Percentiles rank a stretch among this genome's conserved stretches.
Evolutionary conservation across 2,797 vertebrate genomes (phyloP).

Genomic region (Thaleichthys pacificus): DNA sequence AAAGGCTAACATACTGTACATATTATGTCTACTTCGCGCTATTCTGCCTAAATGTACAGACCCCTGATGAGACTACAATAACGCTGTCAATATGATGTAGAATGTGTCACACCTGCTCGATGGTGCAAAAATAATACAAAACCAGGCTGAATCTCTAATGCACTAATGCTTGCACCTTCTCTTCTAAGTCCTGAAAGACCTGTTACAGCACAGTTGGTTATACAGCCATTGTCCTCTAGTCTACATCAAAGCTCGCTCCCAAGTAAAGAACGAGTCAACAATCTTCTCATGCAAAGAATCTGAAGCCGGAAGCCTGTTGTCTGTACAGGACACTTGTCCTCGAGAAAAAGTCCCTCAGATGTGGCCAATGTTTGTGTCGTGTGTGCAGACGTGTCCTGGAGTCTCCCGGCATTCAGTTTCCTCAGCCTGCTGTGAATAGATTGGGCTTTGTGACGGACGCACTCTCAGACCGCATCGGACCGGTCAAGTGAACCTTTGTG

Average conservation of each 20-base stretch:
- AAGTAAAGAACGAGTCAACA: neutral
- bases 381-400: slow-evolving; percentile 31
- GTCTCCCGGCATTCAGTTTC: slow-evolving; percentile 57
- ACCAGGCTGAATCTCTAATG: too few species aligned
- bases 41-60: too few species aligned
- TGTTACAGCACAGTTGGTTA: neutral
- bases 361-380: neutral
- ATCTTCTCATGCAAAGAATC: neutral
- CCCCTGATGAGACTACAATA: too few species aligned
- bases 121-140: too few species aligned
- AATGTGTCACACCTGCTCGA: too few species aligned
- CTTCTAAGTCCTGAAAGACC: neutral
- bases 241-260: neutral
- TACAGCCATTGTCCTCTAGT: neutral
- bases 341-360: neutral
- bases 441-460: slow-evolving; percentile 47
- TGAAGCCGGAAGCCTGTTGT: neutral
- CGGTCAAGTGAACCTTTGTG: neutral
- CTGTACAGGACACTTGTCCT: neutral
- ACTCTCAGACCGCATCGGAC: slow-evolving; percentile 7
- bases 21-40: too few species aligned
- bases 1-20: too few species aligned
- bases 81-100: too few species aligned
- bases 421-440: slow-evolving; percentile 61
- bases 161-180: neutral